Conservation (phyloP, 1,140 invertebrate species). For the Drosophila takahashii region DNA sequence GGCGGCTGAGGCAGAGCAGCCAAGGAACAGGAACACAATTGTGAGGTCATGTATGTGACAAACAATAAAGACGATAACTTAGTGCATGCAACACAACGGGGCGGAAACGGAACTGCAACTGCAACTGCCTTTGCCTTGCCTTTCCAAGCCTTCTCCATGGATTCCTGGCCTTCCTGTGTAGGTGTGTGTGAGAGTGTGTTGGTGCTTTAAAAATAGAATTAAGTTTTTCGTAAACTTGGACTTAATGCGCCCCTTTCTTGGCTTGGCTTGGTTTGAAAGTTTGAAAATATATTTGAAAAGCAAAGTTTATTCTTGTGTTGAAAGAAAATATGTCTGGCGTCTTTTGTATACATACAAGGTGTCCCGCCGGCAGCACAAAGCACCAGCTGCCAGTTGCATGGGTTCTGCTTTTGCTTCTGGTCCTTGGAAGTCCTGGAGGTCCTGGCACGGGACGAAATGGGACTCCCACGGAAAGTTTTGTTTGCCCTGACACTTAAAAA, state of each 20-base stretch:
- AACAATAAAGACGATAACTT: conserved; percentile 83
- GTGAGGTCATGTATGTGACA: conserved; percentile 82
- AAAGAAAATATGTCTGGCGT: conserved; percentile 66
- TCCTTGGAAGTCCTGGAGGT: not conserved
- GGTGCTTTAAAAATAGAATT: conserved; percentile 71
- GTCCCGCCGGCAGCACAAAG: conserved; percentile 30
- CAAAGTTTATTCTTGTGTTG: conserved; percentile 69
- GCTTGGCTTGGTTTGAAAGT: conserved; percentile 29
- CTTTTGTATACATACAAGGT: conserved; percentile 59
- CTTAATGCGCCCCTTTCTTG: conserved; percentile 48
- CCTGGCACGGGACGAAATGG: conserved; percentile 4
- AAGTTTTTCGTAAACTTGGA: conserved; percentile 65
- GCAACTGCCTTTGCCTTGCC: conserved; percentile 7
- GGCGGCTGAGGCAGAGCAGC: conserved; percentile 8
- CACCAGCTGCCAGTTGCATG: conserved; percentile 54
- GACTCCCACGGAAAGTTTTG: conserved; percentile 63
- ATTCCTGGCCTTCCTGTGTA: conserved; percentile 1
- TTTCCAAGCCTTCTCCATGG: conserved; percentile 21
- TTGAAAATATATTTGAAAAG: conserved; percentile 62
- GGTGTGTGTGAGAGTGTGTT: conserved; percentile 11
- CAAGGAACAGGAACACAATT: conserved; percentile 70
- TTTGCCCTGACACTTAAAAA: conserved; percentile 79
- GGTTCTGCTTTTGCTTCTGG: conserved; percentile 1
- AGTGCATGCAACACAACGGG: conserved; percentile 40
- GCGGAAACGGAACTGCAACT: conserved; percentile 65